Base-by-base conservation (phyloP, 2,797 vertebrate species). In the Sebastolobus altivelis region DNA sequence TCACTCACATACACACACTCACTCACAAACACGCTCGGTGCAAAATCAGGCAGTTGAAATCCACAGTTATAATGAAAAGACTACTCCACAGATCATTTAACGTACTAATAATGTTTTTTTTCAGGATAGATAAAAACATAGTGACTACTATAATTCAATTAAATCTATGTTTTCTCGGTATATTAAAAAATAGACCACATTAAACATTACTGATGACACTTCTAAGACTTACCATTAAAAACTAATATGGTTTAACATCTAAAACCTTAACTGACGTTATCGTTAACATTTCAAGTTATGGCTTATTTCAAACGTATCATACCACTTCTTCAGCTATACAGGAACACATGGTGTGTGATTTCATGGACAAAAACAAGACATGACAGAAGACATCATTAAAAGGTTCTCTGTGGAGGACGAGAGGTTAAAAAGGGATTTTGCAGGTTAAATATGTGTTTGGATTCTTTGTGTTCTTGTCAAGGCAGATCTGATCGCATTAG, bases 1-100 rank as follows among this genome's bases (percentile, higher is more conserved):
- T 7, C 56, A 4, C 56, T 2, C 27, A 29, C 12, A 7, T 25
- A 27, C 55, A 56, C 55, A 27, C 22, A 14, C 37, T 4, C 22
- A 40, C 62, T 27, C 61, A 33, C 29, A 14, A 18, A 12, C n/a
- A 61, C 59, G 4, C 9, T 3, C 1, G 35, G 82, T 87, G 79
- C 87, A 91, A 88, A 90, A 82, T 86, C 65, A 81, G 74, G 72
- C 72, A 72, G 81, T 33, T 90, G 71, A 67, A 84, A 83, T 75
- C 76, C 75, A 81, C 72, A 83, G 71, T 78, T 85, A 80, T 76
- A 84, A 73, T 73, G 35, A 80, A 68, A 72, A 18, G 8, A 65
- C 62, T 63, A 72, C 16, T 81, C 82, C 72, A 85, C 77, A 82
- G 59, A 75, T 81, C 0, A 59, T 77, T 80, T 61, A 18, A 76